These are phyloP conservation scores for Cacoxenus indagator DNA, from an alignment of 2,888 invertebrate species.

Conservation along the genomic window DNA sequence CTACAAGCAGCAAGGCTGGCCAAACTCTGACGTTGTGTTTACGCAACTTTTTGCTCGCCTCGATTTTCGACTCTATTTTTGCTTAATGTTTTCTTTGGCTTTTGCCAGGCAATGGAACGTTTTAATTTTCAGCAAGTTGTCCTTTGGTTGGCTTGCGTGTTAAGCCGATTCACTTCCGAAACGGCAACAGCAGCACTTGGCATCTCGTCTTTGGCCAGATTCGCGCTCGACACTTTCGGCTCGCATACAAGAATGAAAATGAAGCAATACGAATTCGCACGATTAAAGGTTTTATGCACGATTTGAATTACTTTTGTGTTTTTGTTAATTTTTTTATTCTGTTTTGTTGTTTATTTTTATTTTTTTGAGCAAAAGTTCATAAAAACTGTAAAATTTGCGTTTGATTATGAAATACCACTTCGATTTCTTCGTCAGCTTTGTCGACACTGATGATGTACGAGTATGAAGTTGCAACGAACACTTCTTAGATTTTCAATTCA, in stretches of 20 bases:
- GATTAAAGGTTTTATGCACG: too few relatives aligned
- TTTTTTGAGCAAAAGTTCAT: too few relatives aligned
- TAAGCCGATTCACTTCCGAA: background rate
- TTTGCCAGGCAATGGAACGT: slow-evolving; percentile 61
- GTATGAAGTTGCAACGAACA: background rate
- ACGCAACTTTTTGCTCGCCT: slow-evolving; percentile 11
- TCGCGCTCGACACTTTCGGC: slow-evolving; percentile 41
- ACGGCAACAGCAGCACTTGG: background rate
- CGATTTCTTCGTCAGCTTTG: background rate
- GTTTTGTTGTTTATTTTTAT: too few relatives aligned
- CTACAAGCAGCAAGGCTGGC: too few relatives aligned
- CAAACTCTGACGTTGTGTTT: background rate
- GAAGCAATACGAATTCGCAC: background rate
- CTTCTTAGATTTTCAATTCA: background rate
- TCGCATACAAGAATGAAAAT: background rate
- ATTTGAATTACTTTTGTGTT: too few relatives aligned
- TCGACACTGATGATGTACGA: background rate
- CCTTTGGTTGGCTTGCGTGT: too few relatives aligned
- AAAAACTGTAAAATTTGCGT: too few relatives aligned
- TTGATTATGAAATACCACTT: background rate
- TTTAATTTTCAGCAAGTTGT: slow-evolving; percentile 61
- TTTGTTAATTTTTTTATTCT: too few relatives aligned
- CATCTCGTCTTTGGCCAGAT: slow-evolving; percentile 36
- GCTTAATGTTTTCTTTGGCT: slow-evolving; percentile 19
- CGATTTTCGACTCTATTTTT: slow-evolving; percentile 5